Evolutionary conservation across 2,797 vertebrate species (phyloP).

Genomic region (Halcyon chelicuti): DNA sequence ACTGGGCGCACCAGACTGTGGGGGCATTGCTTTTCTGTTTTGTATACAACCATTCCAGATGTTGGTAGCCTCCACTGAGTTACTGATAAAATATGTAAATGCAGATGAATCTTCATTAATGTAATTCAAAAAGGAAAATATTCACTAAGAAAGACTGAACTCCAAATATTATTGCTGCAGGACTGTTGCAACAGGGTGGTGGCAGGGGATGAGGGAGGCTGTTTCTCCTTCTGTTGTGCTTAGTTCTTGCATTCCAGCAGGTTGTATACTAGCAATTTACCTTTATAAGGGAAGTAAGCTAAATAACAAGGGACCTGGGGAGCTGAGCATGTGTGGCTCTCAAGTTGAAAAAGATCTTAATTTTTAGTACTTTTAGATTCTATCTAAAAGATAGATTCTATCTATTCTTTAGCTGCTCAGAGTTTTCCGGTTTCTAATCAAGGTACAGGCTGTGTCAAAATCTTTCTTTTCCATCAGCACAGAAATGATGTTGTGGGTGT

Average conservation of each 20-base stretch:
- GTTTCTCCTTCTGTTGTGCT: not conserved
- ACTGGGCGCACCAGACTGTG: not conserved
- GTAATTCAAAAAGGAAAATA: not conserved
- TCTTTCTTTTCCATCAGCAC: not conserved
- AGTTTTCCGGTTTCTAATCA: not conserved
- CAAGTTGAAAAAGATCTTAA: not conserved
- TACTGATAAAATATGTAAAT: not conserved
- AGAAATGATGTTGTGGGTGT: not conserved
- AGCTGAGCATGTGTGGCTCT: not conserved
- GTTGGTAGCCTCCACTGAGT: not conserved
- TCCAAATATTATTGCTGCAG: not conserved
- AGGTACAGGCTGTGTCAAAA: not conserved
- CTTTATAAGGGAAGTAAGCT: not conserved
- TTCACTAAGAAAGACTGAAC: not conserved
- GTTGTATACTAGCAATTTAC: not conserved
- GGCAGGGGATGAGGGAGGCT: too few relatives aligned
- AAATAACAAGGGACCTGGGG: not conserved
- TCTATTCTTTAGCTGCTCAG: not conserved
- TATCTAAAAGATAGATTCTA: not conserved
- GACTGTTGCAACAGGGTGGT: not conserved
- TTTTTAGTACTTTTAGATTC: not conserved
- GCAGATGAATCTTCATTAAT: not conserved
- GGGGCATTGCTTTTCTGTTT: not conserved
- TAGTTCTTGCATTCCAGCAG: not conserved
- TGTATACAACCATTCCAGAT: not conserved